phyloP scores from a whole-genome alignment of 2,113 vertebrate genomes.

The Barnardius zonarius region DNA sequence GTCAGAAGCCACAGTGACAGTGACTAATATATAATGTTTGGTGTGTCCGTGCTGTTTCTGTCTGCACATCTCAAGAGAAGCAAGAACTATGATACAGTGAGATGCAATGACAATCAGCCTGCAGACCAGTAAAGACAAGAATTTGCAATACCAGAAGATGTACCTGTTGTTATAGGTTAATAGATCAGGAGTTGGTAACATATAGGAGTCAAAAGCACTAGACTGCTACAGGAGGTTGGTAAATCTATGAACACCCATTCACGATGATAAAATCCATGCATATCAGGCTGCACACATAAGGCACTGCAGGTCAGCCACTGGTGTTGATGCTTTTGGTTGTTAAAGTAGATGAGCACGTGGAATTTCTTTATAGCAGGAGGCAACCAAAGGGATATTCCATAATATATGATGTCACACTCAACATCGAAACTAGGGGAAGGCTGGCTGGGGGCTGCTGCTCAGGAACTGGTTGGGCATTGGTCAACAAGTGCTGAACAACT shows the following conservation, averaged over 20 bases:
- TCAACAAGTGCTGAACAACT: background rate
- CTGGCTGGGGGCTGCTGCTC: background rate
- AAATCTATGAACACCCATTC: background rate
- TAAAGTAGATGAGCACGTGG: background rate
- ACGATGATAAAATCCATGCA: background rate
- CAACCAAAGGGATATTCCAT: background rate
- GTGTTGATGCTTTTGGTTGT: background rate
- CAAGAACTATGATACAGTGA: background rate
- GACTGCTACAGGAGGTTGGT: background rate
- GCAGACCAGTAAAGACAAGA: background rate
- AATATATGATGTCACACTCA: background rate
- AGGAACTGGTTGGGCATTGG: fast-evolving
- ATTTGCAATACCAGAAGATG: background rate
- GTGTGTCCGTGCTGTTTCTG: background rate
- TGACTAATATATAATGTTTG: background rate
- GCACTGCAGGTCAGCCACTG: background rate
- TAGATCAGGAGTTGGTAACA: background rate
- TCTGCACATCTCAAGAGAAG: background rate
- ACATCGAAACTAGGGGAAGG: too few relatives aligned
- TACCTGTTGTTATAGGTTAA: background rate
- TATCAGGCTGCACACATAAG: background rate
- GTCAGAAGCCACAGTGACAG: background rate
- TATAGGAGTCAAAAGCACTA: background rate
- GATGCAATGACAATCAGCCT: background rate
- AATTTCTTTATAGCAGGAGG: background rate